Evolutionary conservation across 2,113 vertebrate genomes (phyloP), one percentile per base, ranked within the genome.

Genomic region (Paramisgurnus dabryanus): DNA sequence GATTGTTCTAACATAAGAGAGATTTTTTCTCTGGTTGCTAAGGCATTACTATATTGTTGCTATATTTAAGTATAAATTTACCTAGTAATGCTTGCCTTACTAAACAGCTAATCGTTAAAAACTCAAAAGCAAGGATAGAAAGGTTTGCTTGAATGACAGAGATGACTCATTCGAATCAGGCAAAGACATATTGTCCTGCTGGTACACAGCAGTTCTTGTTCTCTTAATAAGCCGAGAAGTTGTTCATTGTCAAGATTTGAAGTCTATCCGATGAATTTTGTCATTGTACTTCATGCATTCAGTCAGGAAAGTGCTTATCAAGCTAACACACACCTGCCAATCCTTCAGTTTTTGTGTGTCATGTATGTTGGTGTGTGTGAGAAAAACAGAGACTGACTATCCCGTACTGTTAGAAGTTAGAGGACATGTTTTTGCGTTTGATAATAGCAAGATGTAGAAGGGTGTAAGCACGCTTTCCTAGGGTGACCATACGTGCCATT

Each of bases 221-320:
- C 50, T 72, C 53, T 7, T 57, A 15, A n/a, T 67, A 18, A 4
- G 17, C 22, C 27, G 53, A 39, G 43, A 9, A n/a, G 18, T 13
- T 50, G 22, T 34, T 39, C 50, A 8, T 70, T 70, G 27, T 72
- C 55, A 58, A n/a, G 22, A 34, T 45, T 60, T 10, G 53, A 61
- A 2, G 41, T 64, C 43, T 75, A 13, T 17, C 58, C 47, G 11
- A 34, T 60, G n/a, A 17, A 43, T 63, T 75, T 45, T 22, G 39
- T 22, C 63, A 22, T 61, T 47, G 55, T 40, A 63, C 71, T 75
- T 75, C 64, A 17, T 22, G 43, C 72, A 64, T 75, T 47, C 12
- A 64, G 41, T 75, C 58, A 75, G 34, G 27, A 43, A 63, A 75
- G n/a, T 75, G 22, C 10, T 40, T 61, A 13, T 64, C 58, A 64